A percentile compares a stretch with the other conserved stretches of the same genome.
Conservation (phyloP, 2,113 vertebrate species). For the Clupea harengus region DNA sequence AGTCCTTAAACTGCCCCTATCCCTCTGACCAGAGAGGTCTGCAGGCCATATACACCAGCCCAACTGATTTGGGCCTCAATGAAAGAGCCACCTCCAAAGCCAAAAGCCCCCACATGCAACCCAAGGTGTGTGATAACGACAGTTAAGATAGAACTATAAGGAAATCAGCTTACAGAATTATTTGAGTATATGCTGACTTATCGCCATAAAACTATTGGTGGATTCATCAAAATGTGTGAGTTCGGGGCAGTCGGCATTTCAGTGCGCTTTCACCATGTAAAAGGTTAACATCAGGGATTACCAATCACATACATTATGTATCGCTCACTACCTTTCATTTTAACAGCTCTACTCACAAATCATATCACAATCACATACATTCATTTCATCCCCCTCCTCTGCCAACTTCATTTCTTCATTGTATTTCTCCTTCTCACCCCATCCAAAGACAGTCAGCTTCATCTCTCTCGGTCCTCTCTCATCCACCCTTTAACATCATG, state of each 20-base stretch:
- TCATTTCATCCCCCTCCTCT: background rate
- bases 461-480: background rate
- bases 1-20: conserved; percentile 65
- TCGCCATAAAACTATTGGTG: background rate
- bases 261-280: background rate
- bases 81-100: conserved; percentile 59
- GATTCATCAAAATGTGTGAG: background rate
- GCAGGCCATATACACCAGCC: conserved; percentile 64
- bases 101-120: conserved; percentile 64
- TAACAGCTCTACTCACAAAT: background rate
- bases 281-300: background rate
- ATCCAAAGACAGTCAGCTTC: background rate
- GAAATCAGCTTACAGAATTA: background rate
- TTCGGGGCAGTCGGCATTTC: background rate
- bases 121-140: conserved; percentile 67
- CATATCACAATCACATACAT: background rate
- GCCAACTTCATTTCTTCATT: background rate
- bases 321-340: background rate
- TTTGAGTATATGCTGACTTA: background rate
- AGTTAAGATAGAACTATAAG: background rate
- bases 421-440: background rate
- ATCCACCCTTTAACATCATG: conserved; percentile 46
- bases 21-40: conserved; percentile 67
- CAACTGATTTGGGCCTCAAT: conserved; percentile 61
- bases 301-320: background rate